Evolutionary conservation across 2,797 vertebrate genomes (phyloP).

Genomic region (Macrochelys suwanniensis): DNA sequence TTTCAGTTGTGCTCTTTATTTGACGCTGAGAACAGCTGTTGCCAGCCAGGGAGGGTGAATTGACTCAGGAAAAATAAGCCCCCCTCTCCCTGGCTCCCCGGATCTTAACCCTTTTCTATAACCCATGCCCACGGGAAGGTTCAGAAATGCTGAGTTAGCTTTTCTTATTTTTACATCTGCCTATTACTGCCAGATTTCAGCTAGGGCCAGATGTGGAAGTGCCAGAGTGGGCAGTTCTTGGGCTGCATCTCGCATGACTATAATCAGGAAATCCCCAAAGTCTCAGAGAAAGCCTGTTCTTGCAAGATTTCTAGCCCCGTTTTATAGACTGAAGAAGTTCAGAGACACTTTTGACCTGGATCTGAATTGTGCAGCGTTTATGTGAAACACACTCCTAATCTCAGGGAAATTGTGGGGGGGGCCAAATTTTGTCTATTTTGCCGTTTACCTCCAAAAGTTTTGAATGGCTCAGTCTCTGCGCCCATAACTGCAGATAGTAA

Average conservation of each 20-base stretch:
- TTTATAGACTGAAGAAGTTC: neutral
- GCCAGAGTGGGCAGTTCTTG: neutral
- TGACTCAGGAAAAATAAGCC: neutral
- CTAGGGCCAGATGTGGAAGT: neutral
- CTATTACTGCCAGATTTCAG: neutral
- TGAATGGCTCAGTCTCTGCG: neutral
- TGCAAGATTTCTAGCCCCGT: neutral
- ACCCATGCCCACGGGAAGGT: neutral
- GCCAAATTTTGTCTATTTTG: too few relatives aligned
- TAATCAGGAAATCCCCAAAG: neutral
- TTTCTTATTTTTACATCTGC: neutral
- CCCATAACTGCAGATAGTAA: fast-evolving
- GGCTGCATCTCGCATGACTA: neutral
- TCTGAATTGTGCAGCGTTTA: neutral
- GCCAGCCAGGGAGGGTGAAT: neutral
- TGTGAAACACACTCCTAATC: neutral
- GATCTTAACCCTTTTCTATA: neutral
- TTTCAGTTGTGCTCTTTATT: neutral
- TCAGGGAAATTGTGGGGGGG: neutral
- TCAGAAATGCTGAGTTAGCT: neutral
- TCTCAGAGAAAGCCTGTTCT: neutral
- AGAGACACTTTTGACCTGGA: neutral
- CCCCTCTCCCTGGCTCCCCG: neutral
- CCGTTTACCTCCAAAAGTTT: neutral
- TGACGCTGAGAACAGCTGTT: neutral